phyloP scores from a whole-genome alignment of 2,113 vertebrate species.

The Xenotilapia flavipinnis region DNA sequence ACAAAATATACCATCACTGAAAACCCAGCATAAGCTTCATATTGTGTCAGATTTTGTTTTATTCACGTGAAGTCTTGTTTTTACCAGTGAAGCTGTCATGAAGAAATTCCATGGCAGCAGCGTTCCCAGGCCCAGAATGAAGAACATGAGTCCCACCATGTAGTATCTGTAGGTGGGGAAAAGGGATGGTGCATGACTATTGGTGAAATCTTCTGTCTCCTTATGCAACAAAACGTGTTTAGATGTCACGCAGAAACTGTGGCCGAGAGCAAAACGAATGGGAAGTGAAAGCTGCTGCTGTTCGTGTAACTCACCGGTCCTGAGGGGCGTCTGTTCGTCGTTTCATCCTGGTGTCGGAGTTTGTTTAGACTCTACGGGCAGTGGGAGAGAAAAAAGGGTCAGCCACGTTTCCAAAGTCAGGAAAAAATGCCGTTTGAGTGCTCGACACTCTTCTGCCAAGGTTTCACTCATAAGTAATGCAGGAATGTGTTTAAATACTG shows the following conservation, averaged over 20 bases:
- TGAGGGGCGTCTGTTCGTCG: slow-evolving; percentile 1
- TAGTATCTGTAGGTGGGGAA: slow-evolving; percentile 60
- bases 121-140: slow-evolving; percentile 84
- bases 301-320: slow-evolving; percentile 43
- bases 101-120: slow-evolving; percentile 92
- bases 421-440: neutral
- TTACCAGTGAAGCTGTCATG: slow-evolving; percentile 84
- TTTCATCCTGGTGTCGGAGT: slow-evolving; percentile 32
- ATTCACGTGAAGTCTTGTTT: neutral
- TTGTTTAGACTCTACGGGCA: neutral
- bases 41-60: neutral
- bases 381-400: neutral
- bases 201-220: rapidly evolving
- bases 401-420: neutral
- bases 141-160: slow-evolving; percentile 77
- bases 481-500: neutral
- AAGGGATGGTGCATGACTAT: neutral
- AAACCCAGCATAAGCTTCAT: neutral
- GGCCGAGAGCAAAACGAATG: neutral
- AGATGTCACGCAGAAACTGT: neutral
- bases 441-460: neutral
- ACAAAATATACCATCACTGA: neutral
- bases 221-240: neutral
- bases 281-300: neutral
- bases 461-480: neutral